Conservation (phyloP, 2,797 vertebrate species). For the Chaetophractus vellerosus region DNA sequence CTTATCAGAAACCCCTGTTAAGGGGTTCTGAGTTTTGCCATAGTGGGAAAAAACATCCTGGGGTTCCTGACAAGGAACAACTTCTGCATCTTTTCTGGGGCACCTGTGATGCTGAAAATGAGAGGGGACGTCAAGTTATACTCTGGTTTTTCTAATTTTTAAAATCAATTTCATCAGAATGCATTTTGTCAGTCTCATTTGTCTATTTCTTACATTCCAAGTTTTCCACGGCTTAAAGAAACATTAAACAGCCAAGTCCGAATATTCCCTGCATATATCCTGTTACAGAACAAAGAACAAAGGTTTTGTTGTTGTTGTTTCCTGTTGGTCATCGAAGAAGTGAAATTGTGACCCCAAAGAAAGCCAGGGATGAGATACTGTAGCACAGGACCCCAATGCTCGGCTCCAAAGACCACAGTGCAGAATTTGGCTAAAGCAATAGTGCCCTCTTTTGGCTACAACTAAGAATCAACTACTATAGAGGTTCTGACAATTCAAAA, state of each 20-base stretch:
- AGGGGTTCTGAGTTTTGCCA: not conserved
- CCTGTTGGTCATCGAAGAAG: not conserved
- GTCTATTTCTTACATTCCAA: conserved; percentile 20
- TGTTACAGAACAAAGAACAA: conserved; percentile 24
- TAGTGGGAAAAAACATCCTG: not conserved
- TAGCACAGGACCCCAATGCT: rapidly evolving
- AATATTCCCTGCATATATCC: not conserved
- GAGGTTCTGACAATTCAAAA: not conserved
- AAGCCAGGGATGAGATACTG: not conserved
- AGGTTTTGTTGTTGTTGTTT: not conserved
- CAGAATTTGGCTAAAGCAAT: conserved; percentile 25
- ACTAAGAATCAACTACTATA: not conserved
- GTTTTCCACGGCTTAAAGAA: conserved; percentile 49
- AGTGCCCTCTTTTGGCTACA: conserved; percentile 59
- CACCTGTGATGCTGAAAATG: not conserved
- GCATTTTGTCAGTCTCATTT: not conserved
- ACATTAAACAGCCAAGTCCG: not conserved
- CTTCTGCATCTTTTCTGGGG: not conserved
- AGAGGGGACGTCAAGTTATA: not conserved
- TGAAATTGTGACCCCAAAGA: not conserved
- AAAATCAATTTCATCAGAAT: not conserved
- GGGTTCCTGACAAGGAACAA: not conserved
- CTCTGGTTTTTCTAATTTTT: not conserved
- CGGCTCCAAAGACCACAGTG: rapidly evolving
- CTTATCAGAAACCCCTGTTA: not conserved